Percentiles rank a stretch among this genome's conserved stretches.
phyloP scores from a whole-genome alignment of 2,888 invertebrate species.

The Protula sp. region DNA sequence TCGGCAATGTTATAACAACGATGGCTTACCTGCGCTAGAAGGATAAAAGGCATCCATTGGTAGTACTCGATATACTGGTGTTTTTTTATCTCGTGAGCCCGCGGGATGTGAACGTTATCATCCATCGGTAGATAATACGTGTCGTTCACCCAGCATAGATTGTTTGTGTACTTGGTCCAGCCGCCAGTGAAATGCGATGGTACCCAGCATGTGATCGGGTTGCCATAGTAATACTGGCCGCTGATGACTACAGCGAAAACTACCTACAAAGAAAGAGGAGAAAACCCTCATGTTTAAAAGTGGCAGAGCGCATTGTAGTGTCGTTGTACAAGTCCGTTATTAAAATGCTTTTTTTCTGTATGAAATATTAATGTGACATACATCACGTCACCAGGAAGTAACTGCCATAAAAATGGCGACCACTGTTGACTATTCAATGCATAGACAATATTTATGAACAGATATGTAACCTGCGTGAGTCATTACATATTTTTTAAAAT shows the following conservation, averaged over 20 bases:
- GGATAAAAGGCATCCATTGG: slow-evolving; percentile 7
- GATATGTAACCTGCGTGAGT: too few species aligned
- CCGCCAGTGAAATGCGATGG: slow-evolving; percentile 21
- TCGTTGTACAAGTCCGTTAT: too few species aligned
- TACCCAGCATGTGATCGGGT: slow-evolving; percentile 22
- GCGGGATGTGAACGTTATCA: slow-evolving; percentile 19
- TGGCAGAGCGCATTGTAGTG: too few species aligned
- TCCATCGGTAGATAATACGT: slow-evolving; percentile 17
- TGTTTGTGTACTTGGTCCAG: slow-evolving; percentile 20
- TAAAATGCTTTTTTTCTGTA: too few species aligned
- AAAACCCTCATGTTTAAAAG: not conserved
- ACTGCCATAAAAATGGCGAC: too few species aligned
- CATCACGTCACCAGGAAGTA: too few species aligned
- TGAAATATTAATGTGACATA: too few species aligned
- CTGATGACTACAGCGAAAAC: slow-evolving; percentile 13
- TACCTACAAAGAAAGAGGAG: slow-evolving; percentile 3
- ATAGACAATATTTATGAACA: too few species aligned
- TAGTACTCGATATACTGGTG: not conserved
- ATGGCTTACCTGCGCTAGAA: slow-evolving; percentile 1
- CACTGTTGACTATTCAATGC: too few species aligned
- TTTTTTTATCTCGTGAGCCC: slow-evolving; percentile 3
- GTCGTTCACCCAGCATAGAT: slow-evolving; percentile 23
- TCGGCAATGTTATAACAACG: too few species aligned
- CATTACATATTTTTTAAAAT: too few species aligned
- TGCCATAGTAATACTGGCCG: slow-evolving; percentile 13